Conservation (phyloP, 1,140 invertebrate species). For the Hyles euphorbiae region DNA sequence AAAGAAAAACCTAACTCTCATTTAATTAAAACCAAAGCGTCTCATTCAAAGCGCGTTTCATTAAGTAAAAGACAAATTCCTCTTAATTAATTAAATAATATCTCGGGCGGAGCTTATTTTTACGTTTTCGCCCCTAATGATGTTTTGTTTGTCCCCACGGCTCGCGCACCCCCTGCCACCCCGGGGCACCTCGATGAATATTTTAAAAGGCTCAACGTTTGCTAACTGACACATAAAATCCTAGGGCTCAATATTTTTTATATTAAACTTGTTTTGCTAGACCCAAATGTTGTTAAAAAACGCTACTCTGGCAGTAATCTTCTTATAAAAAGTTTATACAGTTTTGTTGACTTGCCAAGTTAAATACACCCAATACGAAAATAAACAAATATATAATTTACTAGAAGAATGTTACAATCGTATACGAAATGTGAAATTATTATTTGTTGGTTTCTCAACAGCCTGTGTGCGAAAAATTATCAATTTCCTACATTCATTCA, state of each 20-base stretch:
- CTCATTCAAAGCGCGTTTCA: constrained; percentile 27
- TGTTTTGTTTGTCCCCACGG: constrained; percentile 26
- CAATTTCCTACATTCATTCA: no score
- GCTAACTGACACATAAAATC: constrained; percentile 27
- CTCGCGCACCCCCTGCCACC: background rate
- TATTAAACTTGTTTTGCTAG: constrained; percentile 1
- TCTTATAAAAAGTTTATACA: constrained; percentile 6
- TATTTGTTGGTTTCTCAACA: no score
- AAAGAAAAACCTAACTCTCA: constrained; percentile 17
- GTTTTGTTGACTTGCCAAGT: background rate
- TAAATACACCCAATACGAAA: background rate
- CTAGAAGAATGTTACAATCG: background rate
- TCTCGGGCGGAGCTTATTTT: constrained; percentile 26
- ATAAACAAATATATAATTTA: background rate
- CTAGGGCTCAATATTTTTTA: constrained; percentile 12
- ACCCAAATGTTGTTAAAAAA: constrained; percentile 2
- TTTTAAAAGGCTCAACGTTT: constrained; percentile 31
- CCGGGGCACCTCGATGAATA: constrained; percentile 24
- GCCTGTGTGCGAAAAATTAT: no score
- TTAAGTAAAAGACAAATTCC: constrained; percentile 29
- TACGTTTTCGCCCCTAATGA: constrained; percentile 27
- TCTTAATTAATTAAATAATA: constrained; percentile 40
- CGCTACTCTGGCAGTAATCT: background rate
- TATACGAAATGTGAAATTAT: no score
- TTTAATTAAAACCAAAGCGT: constrained; percentile 29